Conservation (phyloP, 2,113 vertebrate genomes). For the Aphyosemion australe region DNA sequence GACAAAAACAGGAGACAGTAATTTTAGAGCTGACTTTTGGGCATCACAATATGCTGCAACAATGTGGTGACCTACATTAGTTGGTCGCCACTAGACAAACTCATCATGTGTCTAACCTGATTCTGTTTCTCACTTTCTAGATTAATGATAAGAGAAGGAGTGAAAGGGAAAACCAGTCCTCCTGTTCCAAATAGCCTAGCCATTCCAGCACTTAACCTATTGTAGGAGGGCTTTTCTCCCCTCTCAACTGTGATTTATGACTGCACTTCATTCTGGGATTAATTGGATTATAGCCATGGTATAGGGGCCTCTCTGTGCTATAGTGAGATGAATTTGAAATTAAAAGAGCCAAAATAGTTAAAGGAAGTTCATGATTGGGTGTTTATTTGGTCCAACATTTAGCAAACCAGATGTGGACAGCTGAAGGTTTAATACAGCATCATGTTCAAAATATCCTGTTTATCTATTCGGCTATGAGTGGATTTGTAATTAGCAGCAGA, state of each 20-base stretch:
- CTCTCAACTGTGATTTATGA: slow-evolving; percentile 70
- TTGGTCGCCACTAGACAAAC: slow-evolving; percentile 13
- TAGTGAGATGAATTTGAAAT: neutral
- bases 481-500: slow-evolving; percentile 32
- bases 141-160: slow-evolving; percentile 6
- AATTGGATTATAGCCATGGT: slow-evolving; percentile 50
- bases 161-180: slow-evolving; percentile 27
- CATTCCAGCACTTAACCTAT: slow-evolving; percentile 69
- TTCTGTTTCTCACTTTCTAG: slow-evolving; percentile 18
- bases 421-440: neutral
- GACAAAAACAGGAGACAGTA: neutral
- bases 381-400: neutral
- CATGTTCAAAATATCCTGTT: neutral
- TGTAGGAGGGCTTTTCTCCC: slow-evolving; percentile 50
- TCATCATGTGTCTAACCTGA: slow-evolving; percentile 6
- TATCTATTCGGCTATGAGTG: neutral
- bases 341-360: neutral
- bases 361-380: neutral
- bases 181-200: slow-evolving; percentile 55
- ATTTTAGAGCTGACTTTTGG: neutral
- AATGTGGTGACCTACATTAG: slow-evolving; percentile 12
- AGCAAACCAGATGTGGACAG: no score
- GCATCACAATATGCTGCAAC: neutral
- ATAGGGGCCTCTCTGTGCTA: slow-evolving; percentile 6
- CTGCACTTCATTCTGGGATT: slow-evolving; percentile 56